phyloP scores from a whole-genome alignment of 2,113 vertebrate species.

The Ammodytes dubius region DNA sequence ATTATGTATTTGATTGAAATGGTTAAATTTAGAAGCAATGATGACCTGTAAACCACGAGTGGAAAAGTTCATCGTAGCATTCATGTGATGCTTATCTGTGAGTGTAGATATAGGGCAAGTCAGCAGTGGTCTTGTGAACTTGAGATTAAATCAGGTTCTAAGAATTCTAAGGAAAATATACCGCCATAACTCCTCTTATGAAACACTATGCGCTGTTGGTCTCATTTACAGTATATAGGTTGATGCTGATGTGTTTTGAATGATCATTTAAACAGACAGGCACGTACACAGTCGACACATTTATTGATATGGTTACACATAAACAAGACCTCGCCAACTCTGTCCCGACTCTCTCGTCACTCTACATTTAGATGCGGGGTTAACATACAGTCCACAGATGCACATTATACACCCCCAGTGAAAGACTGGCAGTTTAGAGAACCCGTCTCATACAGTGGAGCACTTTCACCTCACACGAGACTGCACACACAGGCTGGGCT shows the following conservation, averaged over 20 bases:
- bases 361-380: conserved; percentile 50
- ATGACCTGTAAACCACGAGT: too few relatives aligned
- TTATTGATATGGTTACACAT: conserved; percentile 45
- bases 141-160: neutral
- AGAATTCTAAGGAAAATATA: too few relatives aligned
- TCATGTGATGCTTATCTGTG: neutral
- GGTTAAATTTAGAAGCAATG: neutral
- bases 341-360: neutral
- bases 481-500: conserved; percentile 71
- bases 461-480: conserved; percentile 45
- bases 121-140: neutral
- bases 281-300: conserved; percentile 3
- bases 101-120: neutral
- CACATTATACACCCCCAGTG: conserved; percentile 38
- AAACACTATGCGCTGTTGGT: neutral
- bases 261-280: neutral
- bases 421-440: conserved; percentile 50
- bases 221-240: neutral
- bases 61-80: neutral
- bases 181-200: neutral
- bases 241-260: too few relatives aligned
- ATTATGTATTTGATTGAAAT: neutral
- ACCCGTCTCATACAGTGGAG: conserved; percentile 60
- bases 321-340: conserved; percentile 33
- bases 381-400: conserved; percentile 35